phyloP scores from a whole-genome alignment of 2,113 vertebrate species.

The Alethe castanea region DNA sequence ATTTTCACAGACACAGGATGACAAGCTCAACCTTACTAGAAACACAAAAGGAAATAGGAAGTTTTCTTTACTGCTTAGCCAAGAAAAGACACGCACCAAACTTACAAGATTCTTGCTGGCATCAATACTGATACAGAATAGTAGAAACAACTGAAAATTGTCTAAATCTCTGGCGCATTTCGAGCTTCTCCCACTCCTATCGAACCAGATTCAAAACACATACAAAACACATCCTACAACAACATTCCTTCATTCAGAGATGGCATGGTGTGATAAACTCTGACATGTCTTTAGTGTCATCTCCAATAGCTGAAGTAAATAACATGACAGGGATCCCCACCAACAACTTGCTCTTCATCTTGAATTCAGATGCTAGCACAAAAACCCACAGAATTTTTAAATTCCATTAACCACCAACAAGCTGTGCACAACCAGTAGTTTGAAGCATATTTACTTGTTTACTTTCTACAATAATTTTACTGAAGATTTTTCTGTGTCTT shows the following conservation, averaged over 20 bases:
- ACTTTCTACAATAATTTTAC: background rate
- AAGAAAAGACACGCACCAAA: background rate
- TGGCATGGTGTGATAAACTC: background rate
- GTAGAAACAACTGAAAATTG: background rate
- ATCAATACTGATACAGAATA: background rate
- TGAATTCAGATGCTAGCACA: background rate
- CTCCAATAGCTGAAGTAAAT: background rate
- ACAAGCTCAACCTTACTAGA: background rate
- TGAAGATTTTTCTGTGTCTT: background rate
- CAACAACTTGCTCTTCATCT: background rate
- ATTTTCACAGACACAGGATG: background rate
- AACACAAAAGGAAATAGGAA: conserved; percentile 9
- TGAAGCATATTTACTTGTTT: background rate
- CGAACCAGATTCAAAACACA: background rate
- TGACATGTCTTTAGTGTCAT: background rate
- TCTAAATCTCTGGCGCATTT: background rate
- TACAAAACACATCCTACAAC: background rate
- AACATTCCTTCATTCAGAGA: background rate
- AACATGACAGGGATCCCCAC: background rate
- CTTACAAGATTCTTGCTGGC: background rate
- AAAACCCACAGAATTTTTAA: background rate
- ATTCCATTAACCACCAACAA: background rate
- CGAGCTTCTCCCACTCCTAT: background rate
- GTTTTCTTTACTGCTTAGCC: conserved; percentile 10
- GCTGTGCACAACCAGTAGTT: background rate